Percentiles rank a stretch among this genome's conserved stretches.
These are phyloP conservation scores for Gerris buenoi DNA, from an alignment of 1,140 invertebrate species.

Conservation along the genomic window DNA sequence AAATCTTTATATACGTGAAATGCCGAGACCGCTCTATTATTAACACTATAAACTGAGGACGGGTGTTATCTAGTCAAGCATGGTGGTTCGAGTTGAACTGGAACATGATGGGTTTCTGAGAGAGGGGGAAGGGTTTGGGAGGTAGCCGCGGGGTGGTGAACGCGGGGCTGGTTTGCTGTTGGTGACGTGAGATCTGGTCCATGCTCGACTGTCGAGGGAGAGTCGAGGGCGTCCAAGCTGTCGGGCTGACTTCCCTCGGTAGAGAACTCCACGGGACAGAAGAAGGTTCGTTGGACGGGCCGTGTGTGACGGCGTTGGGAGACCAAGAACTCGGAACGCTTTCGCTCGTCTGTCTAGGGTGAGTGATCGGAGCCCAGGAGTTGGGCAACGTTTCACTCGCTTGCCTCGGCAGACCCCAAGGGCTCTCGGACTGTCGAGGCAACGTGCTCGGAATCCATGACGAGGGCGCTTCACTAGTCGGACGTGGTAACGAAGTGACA, in stretches of 20 bases:
- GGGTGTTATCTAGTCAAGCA: too few species aligned
- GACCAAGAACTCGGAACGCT: neutral
- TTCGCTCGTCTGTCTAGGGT: neutral
- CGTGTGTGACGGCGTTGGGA: too few species aligned
- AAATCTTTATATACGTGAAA: too few species aligned
- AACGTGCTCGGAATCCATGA: neutral
- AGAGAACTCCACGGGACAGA: too few species aligned
- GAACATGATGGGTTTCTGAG: neutral
- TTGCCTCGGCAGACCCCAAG: neutral
- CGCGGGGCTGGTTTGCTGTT: neutral
- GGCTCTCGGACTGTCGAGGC: neutral
- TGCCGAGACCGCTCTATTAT: too few species aligned
- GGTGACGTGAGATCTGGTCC: neutral
- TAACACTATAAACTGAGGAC: too few species aligned
- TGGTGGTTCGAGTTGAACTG: constrained; percentile 3
- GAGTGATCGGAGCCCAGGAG: neutral
- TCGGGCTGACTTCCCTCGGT: too few species aligned
- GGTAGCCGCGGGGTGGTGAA: neutral
- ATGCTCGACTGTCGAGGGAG: neutral
- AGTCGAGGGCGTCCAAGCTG: too few species aligned
- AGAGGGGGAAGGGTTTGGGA: neutral
- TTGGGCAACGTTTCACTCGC: neutral
- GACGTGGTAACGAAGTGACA: too few species aligned
- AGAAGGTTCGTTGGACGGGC: too few species aligned
- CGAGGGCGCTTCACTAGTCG: too few species aligned